phyloP scores from a whole-genome alignment of 2,113 vertebrate species.

The Galbula dea region DNA sequence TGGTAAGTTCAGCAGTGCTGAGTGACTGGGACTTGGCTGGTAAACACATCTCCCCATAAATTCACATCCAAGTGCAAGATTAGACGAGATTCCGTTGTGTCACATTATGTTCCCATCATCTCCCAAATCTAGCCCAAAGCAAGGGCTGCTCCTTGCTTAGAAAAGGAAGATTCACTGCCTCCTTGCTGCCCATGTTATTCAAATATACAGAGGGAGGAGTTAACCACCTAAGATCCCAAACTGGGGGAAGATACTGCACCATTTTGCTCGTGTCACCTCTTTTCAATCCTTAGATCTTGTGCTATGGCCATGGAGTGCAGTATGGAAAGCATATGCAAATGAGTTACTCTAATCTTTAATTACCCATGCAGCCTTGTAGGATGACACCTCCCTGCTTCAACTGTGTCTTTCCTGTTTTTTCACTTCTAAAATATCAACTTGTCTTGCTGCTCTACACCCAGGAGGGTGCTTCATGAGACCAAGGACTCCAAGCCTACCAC shows the following conservation, averaged over 20 bases:
- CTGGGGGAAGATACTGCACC: not conserved
- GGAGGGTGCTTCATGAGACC: accelerated
- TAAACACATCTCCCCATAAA: not conserved
- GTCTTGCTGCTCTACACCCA: not conserved
- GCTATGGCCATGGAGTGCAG: not conserved
- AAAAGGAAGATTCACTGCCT: not conserved
- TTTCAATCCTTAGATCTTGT: not conserved
- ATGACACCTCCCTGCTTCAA: not conserved
- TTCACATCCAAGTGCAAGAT: not conserved
- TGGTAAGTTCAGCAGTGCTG: not conserved
- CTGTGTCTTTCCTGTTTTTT: not conserved
- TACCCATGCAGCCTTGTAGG: not conserved
- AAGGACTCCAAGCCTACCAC: accelerated
- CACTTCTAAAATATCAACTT: not conserved
- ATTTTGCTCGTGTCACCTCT: not conserved
- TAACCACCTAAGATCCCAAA: not conserved
- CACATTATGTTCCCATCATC: not conserved
- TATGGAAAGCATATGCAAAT: not conserved
- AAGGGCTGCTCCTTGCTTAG: not conserved
- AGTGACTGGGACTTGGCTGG: not conserved
- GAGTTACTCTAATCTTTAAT: not conserved
- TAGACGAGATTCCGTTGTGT: not conserved
- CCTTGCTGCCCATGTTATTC: not conserved
- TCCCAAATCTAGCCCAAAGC: not conserved
- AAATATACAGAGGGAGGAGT: not conserved